These are phyloP conservation scores for Pachycephala philippinensis DNA, from an alignment of 2,113 vertebrate species.

Conservation along the genomic window DNA sequence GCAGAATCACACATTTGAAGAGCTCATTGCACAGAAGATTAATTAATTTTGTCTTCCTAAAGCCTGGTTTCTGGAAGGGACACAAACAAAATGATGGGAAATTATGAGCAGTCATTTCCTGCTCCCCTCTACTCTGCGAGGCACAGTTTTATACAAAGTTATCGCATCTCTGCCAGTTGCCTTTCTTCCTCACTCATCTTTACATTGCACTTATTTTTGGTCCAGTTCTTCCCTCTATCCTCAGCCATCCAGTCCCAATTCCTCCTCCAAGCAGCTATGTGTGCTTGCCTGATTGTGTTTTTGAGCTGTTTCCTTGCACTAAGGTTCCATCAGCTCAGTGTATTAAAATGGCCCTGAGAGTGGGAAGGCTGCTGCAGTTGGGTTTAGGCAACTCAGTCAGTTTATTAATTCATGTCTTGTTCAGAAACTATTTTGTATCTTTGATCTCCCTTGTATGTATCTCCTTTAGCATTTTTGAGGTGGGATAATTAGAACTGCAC, in stretches of 20 bases:
- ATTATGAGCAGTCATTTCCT: neutral
- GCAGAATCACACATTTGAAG: neutral
- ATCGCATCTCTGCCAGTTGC: accelerated
- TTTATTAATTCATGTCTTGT: neutral
- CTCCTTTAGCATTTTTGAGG: neutral
- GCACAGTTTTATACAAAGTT: neutral
- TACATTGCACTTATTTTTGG: neutral
- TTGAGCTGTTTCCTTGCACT: neutral
- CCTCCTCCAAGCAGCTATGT: neutral
- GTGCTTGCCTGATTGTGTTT: neutral
- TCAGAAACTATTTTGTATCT: neutral
- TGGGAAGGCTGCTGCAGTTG: neutral
- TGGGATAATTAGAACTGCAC: neutral
- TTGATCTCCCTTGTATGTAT: neutral
- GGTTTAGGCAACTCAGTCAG: neutral
- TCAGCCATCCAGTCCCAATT: neutral
- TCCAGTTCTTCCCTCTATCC: neutral
- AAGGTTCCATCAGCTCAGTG: neutral
- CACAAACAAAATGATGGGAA: neutral
- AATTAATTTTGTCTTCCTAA: neutral
- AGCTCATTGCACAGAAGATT: neutral
- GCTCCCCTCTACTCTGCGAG: accelerated
- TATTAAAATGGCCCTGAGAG: neutral
- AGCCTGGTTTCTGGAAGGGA: neutral
- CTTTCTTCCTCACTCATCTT: neutral